Evolutionary conservation across 2,113 vertebrate species (phyloP).

Genomic region (Lichenostomus cassidix): DNA sequence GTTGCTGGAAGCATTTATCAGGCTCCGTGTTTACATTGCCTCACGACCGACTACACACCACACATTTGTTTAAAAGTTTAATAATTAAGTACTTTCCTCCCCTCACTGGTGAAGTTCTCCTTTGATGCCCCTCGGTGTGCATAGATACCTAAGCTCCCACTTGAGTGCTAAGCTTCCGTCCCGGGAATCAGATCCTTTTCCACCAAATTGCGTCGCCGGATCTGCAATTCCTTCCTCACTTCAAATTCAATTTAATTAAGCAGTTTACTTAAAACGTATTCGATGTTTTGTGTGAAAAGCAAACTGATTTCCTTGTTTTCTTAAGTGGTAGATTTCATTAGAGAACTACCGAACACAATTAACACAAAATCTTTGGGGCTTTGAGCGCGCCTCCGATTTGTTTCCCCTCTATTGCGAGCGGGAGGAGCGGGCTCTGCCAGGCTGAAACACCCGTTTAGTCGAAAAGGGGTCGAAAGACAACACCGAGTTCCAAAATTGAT

Average conservation of each 20-base stretch:
- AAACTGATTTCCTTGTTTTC: conserved; percentile 49
- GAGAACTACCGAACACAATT: neutral
- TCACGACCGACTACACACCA: neutral
- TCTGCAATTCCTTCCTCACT: conserved; percentile 47
- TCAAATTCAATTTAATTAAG: conserved; percentile 64
- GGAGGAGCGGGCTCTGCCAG: neutral
- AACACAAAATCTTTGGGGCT: conserved; percentile 1
- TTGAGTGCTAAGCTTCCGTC: conserved; percentile 29
- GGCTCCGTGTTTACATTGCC: conserved; percentile 1
- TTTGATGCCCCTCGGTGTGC: conserved; percentile 25
- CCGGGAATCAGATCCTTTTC: conserved; percentile 26
- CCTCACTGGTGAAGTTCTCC: neutral
- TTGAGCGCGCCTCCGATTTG: neutral
- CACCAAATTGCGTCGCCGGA: conserved; percentile 42
- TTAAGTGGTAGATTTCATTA: conserved; percentile 3
- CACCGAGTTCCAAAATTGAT: neutral
- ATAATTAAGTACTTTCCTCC: conserved; percentile 9
- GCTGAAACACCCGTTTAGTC: neutral
- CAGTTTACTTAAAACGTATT: conserved; percentile 53
- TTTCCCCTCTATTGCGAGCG: neutral
- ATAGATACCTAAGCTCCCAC: conserved; percentile 28
- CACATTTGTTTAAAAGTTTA: conserved; percentile 38
- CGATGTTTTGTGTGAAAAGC: conserved; percentile 61
- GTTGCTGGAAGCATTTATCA: neutral
- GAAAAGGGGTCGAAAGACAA: neutral